A percentile compares a stretch with the other conserved stretches of the same genome.
Conservation (phyloP, 2,797 vertebrate genomes). For the Poecilia velifera region DNA sequence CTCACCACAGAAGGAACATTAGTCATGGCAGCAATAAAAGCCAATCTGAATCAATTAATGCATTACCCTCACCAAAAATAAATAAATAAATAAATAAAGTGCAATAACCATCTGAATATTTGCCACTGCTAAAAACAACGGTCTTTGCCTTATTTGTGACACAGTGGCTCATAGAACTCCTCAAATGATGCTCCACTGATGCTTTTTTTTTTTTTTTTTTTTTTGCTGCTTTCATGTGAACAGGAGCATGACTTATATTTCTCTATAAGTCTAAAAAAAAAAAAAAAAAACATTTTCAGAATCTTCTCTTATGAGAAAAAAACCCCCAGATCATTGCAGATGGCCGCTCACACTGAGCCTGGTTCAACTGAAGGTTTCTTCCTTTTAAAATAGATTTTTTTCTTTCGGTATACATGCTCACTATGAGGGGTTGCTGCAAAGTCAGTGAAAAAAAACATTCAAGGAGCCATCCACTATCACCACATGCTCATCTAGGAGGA, state of each 20-base stretch:
- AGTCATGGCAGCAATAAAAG: neutral
- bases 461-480: neutral
- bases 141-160: neutral
- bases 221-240: neutral
- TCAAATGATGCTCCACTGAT: neutral
- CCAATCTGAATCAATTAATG: neutral
- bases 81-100: neutral
- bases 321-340: neutral
- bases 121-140: neutral
- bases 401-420: neutral
- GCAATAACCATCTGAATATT: neutral
- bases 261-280: neutral
- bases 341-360: neutral
- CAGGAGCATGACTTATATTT: neutral
- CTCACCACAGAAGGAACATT: conserved; percentile 1
- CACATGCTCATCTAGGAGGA: neutral
- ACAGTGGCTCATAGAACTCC: neutral
- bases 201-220: neutral
- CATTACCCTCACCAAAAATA: neutral
- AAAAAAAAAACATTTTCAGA: neutral
- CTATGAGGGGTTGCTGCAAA: neutral
- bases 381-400: neutral
- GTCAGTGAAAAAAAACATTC: neutral
- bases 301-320: neutral
- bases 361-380: neutral